Evolutionary conservation across 2,797 vertebrate species (phyloP), one percentile per base, ranked within the genome.

Genomic region (Staurois parvus): DNA sequence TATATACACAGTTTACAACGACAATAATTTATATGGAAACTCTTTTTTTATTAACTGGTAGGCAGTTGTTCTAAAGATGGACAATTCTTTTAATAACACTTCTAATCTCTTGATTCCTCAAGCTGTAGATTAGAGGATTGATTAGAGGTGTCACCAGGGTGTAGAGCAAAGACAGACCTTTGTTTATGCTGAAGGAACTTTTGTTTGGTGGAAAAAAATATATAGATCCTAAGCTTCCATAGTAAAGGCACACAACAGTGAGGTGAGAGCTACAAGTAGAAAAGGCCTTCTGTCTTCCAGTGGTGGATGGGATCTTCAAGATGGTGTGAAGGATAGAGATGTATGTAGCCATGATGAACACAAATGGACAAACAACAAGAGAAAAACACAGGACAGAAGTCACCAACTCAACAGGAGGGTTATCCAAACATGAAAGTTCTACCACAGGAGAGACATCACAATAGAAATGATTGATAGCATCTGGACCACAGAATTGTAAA

Each of bases 261-360:
- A 87, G 40, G 81, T 83, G 80, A 21, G 85, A 87, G 81, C 81
- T 83, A 45, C 75, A 87, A 81, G 75, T 87, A 29, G 85, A 87
- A 34, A 87, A 87, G 59, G 81, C 70, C 59, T 84, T 87, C 15
- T 84, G 76, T 64, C 70, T 84, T 10, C 76, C 76, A 12, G 10
- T 69, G 42, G 17, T 79, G 6, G 85, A 76, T 11, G 40, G 21
- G 12, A 79, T 79, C 28, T 69, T 79, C 7, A 81, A 32, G 6
- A 84, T 84, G 32, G 83, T 66, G 26, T 24, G 34, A 32, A 79
- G 34, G 40, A 84, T 84, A 3, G 37, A 42, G 28, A 73, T 30
- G 26, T 84, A 84, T 45, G 82, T 70, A 9, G 37, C 67, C 29
- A 78, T 13, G 3, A 77, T 84, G 11, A 77, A 62, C 6, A 37